Base-by-base conservation (phyloP, 1,140 invertebrate genomes). In the Calycopis cecrops region DNA sequence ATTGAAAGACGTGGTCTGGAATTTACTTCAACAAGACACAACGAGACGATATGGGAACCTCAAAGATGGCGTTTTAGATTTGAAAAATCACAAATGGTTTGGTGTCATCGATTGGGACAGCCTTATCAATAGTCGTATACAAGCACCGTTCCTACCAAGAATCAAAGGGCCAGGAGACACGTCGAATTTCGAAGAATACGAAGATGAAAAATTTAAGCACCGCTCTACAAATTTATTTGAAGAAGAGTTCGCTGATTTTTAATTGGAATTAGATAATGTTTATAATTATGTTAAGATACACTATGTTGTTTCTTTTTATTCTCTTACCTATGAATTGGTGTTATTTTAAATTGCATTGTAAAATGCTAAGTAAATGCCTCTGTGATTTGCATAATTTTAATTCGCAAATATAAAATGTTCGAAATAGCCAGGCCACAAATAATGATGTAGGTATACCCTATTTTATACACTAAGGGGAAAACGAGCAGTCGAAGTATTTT, bases 41-140 rank as follows among this genome's bases (percentile, higher is more conserved):
- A 96, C 93, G 0, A 97, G 96, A 76, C 90, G 98, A 34, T 97
- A 90, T 73, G 97, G 97, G 11, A 97, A 97, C 63, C 89, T 98
- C 60, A 96, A 94, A 70, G 93, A 94, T 57, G 96, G 96, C 11
- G 90, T 85, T 0, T 67, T 88, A 65, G 92, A 94, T 67, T 91
- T 92, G 7, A 94, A 93, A 76, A 87, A 79, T 10, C 92, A 93
- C 55, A 79, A 66, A 34, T 93, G 92, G 91, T 98, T 98, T 72
- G 88, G 90, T 35, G 89, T 90, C 0, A 92, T 92, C 8, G 93
- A 98, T 69, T 98, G 96, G 96, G 92, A 96, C 52, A 90, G 92
- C 10, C 91, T 98, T 60, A 94, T 97, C 38, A 92, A 98, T 71
- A 93, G 94, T 71, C 93, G 93, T 73, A 76, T 93, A n/a, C 89